Evolutionary conservation across 2,113 vertebrate genomes (phyloP).

Genomic region (Pangasianodon hypophthalmus): DNA sequence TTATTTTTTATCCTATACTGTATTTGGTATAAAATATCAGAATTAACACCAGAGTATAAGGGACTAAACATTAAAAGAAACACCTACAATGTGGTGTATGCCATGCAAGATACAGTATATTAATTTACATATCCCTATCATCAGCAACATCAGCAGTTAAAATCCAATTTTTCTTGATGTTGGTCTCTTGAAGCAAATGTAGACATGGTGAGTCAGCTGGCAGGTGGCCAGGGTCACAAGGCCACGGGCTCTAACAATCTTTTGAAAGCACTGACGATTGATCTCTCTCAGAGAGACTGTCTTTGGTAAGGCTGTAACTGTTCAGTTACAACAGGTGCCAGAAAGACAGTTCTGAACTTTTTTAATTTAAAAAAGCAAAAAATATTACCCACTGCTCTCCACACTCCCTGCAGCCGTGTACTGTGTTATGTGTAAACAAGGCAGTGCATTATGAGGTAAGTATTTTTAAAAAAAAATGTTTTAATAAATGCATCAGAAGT

Average conservation of each 20-base stretch:
- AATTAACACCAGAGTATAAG: not conserved
- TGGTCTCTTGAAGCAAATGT: not conserved
- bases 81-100: not conserved
- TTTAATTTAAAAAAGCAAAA: not conserved
- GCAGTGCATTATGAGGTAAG: not conserved
- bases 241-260: not conserved
- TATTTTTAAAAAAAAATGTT: not conserved
- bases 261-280: not conserved
- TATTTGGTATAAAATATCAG: not conserved
- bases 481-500: not conserved
- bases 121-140: not conserved
- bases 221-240: not conserved
- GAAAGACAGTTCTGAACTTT: not conserved
- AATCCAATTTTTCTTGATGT: not conserved
- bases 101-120: not conserved
- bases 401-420: not conserved
- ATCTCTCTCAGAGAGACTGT: not conserved
- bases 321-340: constrained; percentile 7
- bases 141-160: not conserved
- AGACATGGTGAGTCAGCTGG: not conserved
- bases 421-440: not conserved
- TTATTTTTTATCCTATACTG: not conserved
- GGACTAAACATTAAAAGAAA: not conserved
- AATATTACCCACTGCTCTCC: not conserved
- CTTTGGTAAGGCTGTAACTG: not conserved